These are phyloP conservation scores for Poeciliopsis presidionis DNA, from an alignment of 2,797 vertebrate species.

Conservation along the genomic window DNA sequence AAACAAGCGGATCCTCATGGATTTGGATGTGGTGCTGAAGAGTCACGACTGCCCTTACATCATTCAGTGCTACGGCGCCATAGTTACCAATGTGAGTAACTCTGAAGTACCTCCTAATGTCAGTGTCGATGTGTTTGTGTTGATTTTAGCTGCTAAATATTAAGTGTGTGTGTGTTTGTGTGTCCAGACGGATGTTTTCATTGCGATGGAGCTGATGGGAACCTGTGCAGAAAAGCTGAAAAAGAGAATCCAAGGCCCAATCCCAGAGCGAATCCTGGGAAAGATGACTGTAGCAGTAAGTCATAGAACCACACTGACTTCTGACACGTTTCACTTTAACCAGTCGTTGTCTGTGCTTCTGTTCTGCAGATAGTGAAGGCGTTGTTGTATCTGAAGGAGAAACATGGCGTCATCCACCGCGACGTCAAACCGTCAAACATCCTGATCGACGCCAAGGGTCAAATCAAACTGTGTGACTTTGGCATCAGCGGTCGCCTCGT, in stretches of 20 bases:
- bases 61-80: conserved; percentile 96
- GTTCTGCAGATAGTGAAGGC: conserved; percentile 90
- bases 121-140: neutral
- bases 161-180: neutral
- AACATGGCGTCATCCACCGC: conserved; percentile 93
- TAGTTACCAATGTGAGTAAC: conserved; percentile 91
- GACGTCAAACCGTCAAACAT: conserved; percentile 97
- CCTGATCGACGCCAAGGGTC: conserved; percentile 91
- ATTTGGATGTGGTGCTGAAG: conserved; percentile 94
- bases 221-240: conserved; percentile 96
- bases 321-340: neutral
- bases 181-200: conserved; percentile 93
- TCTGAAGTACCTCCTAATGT: conserved; percentile 2
- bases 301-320: neutral
- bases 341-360: neutral
- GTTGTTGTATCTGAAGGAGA: conserved; percentile 93
- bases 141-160: neutral
- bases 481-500: conserved; percentile 96
- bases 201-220: conserved; percentile 98
- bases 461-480: conserved; percentile 96
- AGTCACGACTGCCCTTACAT: conserved; percentile 97
- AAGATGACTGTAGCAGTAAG: conserved; percentile 97
- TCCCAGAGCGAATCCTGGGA: conserved; percentile 93
- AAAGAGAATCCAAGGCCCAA: conserved; percentile 94
- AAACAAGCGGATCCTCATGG: conserved; percentile 96